These are phyloP conservation scores for Scaptomyza cyrtandrae DNA, from an alignment of 2,888 invertebrate species.

Conservation along the genomic window DNA sequence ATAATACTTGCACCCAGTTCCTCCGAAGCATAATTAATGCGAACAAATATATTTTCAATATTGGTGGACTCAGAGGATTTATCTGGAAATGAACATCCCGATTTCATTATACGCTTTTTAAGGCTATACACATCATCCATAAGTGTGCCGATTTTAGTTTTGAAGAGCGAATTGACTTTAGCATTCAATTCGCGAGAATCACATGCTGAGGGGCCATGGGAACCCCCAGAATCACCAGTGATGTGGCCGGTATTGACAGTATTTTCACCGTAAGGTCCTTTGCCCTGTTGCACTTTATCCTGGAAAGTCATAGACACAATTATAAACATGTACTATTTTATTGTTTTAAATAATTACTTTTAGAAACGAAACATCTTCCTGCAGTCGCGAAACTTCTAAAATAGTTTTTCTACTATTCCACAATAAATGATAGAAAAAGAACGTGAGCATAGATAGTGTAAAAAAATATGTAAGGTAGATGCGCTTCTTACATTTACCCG, in stretches of 20 bases:
- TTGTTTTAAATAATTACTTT: conserved; percentile 34
- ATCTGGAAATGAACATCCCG: conserved; percentile 23
- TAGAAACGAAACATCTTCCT: conserved; percentile 43
- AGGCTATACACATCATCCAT: conserved; percentile 73
- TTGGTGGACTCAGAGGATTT: not conserved
- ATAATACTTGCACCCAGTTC: conserved; percentile 73
- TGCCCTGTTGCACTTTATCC: not conserved
- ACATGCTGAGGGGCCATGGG: conserved; percentile 2
- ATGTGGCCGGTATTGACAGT: not conserved
- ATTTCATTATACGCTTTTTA: conserved; percentile 58
- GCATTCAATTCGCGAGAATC: conserved; percentile 29
- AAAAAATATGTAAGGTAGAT: conserved; percentile 34
- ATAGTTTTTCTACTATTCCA: conserved; percentile 29
- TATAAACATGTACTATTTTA: too few species aligned
- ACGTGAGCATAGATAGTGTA: conserved; percentile 41
- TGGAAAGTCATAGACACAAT: not conserved
- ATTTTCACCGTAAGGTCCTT: not conserved
- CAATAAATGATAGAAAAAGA: conserved; percentile 51
- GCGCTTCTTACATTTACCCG: not conserved
- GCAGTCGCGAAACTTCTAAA: conserved; percentile 19
- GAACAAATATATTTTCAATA: not conserved
- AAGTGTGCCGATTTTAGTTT: conserved; percentile 62
- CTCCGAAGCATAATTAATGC: conserved; percentile 74
- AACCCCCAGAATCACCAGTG: not conserved
- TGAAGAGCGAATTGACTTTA: conserved; percentile 62